A percentile compares a stretch with the other conserved stretches of the same genome.
Conservation (phyloP, 2,797 vertebrate genomes). For the Gadopsis bispinosus region DNA sequence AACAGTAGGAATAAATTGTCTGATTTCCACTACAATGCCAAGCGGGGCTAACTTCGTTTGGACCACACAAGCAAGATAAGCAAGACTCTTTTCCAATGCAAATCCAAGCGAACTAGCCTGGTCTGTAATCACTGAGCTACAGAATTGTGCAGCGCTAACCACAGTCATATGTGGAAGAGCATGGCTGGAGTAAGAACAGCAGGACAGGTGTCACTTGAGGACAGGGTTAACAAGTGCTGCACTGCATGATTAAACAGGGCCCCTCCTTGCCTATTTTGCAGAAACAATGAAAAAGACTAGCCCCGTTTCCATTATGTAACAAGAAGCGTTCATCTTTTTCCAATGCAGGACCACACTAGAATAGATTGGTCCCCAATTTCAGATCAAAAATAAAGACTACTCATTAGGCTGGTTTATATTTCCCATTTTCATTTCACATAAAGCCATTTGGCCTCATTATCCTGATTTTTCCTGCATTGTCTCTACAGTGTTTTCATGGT, state of each 20-base stretch:
- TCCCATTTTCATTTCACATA: conserved; percentile 54
- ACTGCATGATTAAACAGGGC: conserved; percentile 12
- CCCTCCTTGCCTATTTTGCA: conserved; percentile 11
- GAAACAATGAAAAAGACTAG: conserved; percentile 16
- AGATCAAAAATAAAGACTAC: conserved; percentile 40
- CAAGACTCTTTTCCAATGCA: not conserved
- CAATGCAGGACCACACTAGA: conserved; percentile 12
- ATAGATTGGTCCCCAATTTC: conserved; percentile 22
- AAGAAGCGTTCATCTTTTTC: not conserved
- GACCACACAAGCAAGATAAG: conserved; percentile 6
- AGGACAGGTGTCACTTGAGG: conserved; percentile 30
- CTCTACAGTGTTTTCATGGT: conserved; percentile 21
- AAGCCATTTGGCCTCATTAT: conserved; percentile 47
- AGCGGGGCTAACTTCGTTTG: not conserved
- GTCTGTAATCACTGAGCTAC: not conserved
- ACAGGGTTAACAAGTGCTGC: conserved; percentile 10
- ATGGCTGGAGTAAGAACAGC: not conserved
- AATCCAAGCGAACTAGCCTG: not conserved
- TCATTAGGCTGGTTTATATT: conserved; percentile 45
- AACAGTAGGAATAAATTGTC: not conserved
- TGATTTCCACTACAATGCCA: not conserved
- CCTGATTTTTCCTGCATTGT: conserved; percentile 13
- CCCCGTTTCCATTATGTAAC: not conserved
- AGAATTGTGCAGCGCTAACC: not conserved
- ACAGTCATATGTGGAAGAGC: not conserved